These are phyloP conservation scores for Griposia aprilina DNA, from an alignment of 2,888 invertebrate species.

Conservation along the genomic window DNA sequence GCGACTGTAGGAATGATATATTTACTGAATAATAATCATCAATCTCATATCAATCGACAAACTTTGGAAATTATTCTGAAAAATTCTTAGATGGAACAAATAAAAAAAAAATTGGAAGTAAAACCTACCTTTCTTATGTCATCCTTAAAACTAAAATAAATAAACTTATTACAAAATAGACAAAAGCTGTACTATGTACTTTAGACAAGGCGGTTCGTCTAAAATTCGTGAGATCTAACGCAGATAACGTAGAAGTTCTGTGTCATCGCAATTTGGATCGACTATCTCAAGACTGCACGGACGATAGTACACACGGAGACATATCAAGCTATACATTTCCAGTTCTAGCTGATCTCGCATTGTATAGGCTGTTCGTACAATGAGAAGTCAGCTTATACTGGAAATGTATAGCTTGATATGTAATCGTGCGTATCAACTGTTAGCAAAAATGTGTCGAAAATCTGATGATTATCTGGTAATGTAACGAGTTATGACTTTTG, in stretches of 20 bases:
- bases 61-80: no score
- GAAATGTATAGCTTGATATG: no score
- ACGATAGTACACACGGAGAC: neutral
- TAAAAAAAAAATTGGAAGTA: neutral
- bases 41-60: no score
- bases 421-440: neutral
- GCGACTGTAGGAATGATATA: no score
- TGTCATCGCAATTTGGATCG: constrained; percentile 60
- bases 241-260: constrained; percentile 38
- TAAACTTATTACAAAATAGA: constrained; percentile 37
- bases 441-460: constrained; percentile 56
- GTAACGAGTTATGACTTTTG: constrained; percentile 1
- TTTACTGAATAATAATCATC: no score
- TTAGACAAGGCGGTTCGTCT: constrained; percentile 8
- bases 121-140: neutral
- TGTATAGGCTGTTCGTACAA: no score
- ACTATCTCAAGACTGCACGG: constrained; percentile 50
- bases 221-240: constrained; percentile 55
- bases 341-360: no score
- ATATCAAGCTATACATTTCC: no score
- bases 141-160: neutral
- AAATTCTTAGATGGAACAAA: no score
- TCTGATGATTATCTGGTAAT: constrained; percentile 51
- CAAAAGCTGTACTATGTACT: constrained; percentile 26
- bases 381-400: no score